Evolutionary conservation across 2,888 invertebrate genomes (phyloP), one percentile per base, ranked within the genome.

Genomic region (Idaea dimidiata): DNA sequence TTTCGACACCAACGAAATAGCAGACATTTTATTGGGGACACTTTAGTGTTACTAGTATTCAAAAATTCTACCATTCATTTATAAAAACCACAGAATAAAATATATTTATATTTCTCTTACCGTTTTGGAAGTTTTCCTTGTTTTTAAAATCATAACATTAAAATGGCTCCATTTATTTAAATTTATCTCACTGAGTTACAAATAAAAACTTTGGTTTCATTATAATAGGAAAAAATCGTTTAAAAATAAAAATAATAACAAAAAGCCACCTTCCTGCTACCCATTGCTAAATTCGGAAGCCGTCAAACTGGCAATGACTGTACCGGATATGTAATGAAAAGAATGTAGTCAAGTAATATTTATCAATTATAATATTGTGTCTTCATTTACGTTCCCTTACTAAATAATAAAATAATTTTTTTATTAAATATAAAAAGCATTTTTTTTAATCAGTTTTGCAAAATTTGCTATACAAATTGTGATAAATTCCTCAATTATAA

Each of bases 231-330:
- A 24, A 24, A 24, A 8, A 43, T 43, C 43, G 14, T 24, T 24
- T 10, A 53, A 53, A 53, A 59, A n/a, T 54, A 54, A 59, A 43
- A 43, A 43, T 18, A 56, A 56, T 56, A 56, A 18, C 14, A 56
- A 17, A 17, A 17, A 17, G 56, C 56, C 18, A 56, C 56, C 18
- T 14, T 14, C 3, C 56, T 18, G 78, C 83, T 80, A 79, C 80
- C 73, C 79, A 80, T 84, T 87, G 89, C 88, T 90, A 88, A 89
- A 90, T 89, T 87, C 90, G 86, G 89, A 88, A 90, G 90, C 88
- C 87, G 86, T 88, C 87, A 79, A 82, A 88, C 90, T 85, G 88
- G 90, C 90, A 88, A 89, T 84, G 86, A 87, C 83, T 74, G 70
- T 80, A 78, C 81, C 82, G 86, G 86, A 88, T 79, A 74, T 76